Conservation (phyloP, 2,888 invertebrate species). For the Drosophila pegasa region DNA sequence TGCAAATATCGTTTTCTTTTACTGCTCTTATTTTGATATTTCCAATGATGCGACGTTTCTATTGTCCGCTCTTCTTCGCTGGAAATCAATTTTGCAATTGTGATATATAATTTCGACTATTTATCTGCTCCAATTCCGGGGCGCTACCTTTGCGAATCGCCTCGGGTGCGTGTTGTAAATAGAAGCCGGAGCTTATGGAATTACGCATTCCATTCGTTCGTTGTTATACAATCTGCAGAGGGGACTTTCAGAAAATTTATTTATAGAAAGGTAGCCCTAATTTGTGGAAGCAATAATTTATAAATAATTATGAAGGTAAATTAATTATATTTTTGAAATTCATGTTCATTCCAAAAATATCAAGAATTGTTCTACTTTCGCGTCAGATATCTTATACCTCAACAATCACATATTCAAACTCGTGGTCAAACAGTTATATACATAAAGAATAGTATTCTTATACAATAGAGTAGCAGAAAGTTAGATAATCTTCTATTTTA, state of each 20-base stretch:
- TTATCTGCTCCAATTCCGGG: slow-evolving; percentile 73
- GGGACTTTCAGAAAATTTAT: slow-evolving; percentile 17
- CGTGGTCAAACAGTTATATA: neutral
- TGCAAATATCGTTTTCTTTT: slow-evolving; percentile 57
- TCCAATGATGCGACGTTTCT: slow-evolving; percentile 48
- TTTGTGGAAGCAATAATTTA: slow-evolving; percentile 5
- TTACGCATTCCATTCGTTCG: slow-evolving; percentile 37
- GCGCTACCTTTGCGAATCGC: slow-evolving; percentile 37
- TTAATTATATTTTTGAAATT: neutral
- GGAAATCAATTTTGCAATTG: slow-evolving; percentile 56
- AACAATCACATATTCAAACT: no score
- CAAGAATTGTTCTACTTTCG: no score
- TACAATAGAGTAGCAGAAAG: neutral
- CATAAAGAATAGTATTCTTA: neutral
- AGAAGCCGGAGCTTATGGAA: slow-evolving; percentile 44
- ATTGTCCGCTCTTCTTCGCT: slow-evolving; percentile 46
- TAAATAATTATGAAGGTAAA: slow-evolving; percentile 7
- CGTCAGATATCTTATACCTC: no score
- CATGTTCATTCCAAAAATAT: no score
- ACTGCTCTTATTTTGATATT: slow-evolving; percentile 27
- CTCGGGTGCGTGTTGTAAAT: slow-evolving; percentile 26
- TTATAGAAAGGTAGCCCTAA: slow-evolving; percentile 26
- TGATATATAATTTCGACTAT: slow-evolving; percentile 53
- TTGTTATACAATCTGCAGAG: slow-evolving; percentile 51
- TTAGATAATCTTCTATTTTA: neutral